phyloP scores from a whole-genome alignment of 2,113 vertebrate genomes.

The Notarius lentiginosus region DNA sequence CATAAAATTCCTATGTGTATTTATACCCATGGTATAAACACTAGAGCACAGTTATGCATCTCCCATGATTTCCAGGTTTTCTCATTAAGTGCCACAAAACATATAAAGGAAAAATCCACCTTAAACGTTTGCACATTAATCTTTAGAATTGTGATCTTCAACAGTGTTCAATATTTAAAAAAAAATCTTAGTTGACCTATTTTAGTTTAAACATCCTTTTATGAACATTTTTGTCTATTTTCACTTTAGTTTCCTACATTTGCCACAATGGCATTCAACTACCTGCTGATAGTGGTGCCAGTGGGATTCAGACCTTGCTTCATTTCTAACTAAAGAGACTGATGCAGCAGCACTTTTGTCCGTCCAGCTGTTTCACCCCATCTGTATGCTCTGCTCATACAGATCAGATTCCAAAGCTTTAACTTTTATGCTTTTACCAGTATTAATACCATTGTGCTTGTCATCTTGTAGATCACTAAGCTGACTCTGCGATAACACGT shows the following conservation, averaged over 20 bases:
- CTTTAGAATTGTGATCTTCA: neutral
- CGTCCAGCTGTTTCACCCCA: neutral
- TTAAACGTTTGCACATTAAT: conserved; percentile 3
- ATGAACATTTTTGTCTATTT: neutral
- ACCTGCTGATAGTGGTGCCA: neutral
- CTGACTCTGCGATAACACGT: neutral
- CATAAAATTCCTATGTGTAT: neutral
- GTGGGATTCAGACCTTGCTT: neutral
- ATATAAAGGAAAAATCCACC: neutral
- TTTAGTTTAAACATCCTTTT: neutral
- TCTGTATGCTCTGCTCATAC: neutral
- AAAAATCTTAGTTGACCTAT: neutral
- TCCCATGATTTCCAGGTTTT: conserved; percentile 6
- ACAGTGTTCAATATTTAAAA: neutral
- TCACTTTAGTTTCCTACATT: neutral
- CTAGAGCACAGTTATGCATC: neutral
- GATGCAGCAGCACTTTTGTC: neutral
- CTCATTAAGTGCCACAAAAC: conserved; percentile 1
- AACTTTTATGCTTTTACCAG: neutral
- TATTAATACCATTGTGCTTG: neutral
- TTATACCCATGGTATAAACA: conserved; percentile 18
- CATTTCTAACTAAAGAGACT: neutral
- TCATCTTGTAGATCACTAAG: neutral
- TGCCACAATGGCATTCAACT: neutral
- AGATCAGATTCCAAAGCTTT: neutral